phyloP scores from a whole-genome alignment of 2,113 vertebrate genomes.

The Galemys pyrenaicus region DNA sequence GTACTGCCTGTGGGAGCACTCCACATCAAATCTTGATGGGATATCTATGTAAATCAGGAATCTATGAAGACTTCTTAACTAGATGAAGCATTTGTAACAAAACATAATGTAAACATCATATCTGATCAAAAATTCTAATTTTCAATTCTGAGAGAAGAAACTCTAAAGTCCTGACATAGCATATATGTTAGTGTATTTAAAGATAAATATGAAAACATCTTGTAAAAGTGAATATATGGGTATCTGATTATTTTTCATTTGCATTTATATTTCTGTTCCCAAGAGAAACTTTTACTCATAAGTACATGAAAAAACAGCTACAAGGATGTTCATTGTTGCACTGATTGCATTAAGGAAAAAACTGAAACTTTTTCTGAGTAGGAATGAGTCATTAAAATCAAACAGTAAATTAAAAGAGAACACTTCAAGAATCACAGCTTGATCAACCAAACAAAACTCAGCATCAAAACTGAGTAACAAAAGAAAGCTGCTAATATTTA shows the following conservation, averaged over 20 bases:
- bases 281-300: not conserved
- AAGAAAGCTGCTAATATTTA: not conserved
- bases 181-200: not conserved
- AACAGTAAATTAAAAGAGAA: not conserved
- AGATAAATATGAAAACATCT: not conserved
- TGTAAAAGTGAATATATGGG: not conserved
- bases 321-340: not conserved
- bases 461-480: not conserved
- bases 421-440: not conserved
- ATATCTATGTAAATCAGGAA: not conserved
- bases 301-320: not conserved
- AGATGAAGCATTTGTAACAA: not conserved
- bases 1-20: too few relatives aligned
- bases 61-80: not conserved
- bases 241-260: not conserved
- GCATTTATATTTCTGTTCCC: not conserved
- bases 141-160: not conserved
- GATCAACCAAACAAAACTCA: not conserved
- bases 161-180: not conserved
- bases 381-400: not conserved
- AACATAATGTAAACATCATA: not conserved
- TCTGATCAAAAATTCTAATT: not conserved
- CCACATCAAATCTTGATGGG: not conserved
- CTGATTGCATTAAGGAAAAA: not conserved
- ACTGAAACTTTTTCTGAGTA: not conserved